Evolutionary conservation across 1,140 invertebrate genomes (phyloP).

Genomic region (Chymomyza costata): DNA sequence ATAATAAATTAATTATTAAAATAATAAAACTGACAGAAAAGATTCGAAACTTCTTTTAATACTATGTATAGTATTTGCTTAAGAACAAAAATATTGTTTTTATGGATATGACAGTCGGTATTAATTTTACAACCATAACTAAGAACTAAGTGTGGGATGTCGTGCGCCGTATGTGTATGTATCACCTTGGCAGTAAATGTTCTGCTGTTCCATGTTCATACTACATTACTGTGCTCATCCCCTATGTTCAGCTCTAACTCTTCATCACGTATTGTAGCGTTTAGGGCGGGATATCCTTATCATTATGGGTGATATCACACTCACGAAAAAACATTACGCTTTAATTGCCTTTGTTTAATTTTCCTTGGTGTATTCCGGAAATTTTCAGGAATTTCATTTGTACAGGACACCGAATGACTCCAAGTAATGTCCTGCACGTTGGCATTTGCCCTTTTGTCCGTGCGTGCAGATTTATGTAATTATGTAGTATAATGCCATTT

Average conservation of each 20-base stretch:
- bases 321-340: slow-evolving; percentile 44
- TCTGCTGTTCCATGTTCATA: too few relatives aligned
- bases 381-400: slow-evolving; percentile 71
- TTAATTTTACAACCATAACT: too few relatives aligned
- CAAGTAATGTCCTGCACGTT: slow-evolving; percentile 1
- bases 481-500: slow-evolving; percentile 24
- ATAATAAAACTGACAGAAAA: too few relatives aligned
- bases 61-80: too few relatives aligned
- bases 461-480: slow-evolving; percentile 55
- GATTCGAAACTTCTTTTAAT: too few relatives aligned
- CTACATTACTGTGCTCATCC: too few relatives aligned
- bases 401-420: slow-evolving; percentile 14
- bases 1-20: too few relatives aligned
- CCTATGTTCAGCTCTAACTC: slow-evolving; percentile 6
- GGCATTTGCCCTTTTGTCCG: slow-evolving; percentile 30
- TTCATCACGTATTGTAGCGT: slow-evolving; percentile 2
- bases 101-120: too few relatives aligned
- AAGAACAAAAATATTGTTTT: too few relatives aligned
- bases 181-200: too few relatives aligned
- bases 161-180: too few relatives aligned
- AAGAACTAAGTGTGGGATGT: too few relatives aligned
- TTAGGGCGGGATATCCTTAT: slow-evolving; percentile 15
- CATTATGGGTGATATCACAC: slow-evolving; percentile 32
- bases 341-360: slow-evolving; percentile 71
- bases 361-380: slow-evolving; percentile 61